Evolutionary conservation across 2,888 invertebrate genomes (phyloP).

Genomic region (Drosophila fulvimacula): DNA sequence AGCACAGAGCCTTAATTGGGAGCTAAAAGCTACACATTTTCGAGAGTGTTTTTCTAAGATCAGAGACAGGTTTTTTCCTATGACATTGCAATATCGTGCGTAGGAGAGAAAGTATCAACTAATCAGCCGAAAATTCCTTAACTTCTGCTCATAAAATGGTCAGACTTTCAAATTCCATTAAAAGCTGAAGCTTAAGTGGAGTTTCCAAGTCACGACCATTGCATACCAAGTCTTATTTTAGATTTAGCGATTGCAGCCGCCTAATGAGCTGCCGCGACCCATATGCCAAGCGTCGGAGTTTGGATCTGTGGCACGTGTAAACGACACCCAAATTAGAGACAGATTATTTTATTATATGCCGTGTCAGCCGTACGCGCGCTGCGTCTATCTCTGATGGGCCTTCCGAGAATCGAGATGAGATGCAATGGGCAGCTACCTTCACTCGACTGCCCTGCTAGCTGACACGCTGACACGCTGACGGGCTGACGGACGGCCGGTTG

Average conservation of each 20-base stretch:
- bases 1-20: background rate
- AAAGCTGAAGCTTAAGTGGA: conserved; percentile 10
- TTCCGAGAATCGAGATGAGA: conserved; percentile 59
- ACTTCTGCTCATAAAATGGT: conserved; percentile 28
- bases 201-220: conserved; percentile 4
- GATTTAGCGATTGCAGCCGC: conserved; percentile 54
- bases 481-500: conserved; percentile 1
- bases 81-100: background rate
- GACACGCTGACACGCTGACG: background rate
- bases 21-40: background rate
- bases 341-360: conserved; percentile 82
- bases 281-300: conserved; percentile 24
- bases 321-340: conserved; percentile 82
- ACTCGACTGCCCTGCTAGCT: background rate
- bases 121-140: conserved; percentile 23
- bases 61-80: background rate
- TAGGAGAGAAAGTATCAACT: conserved; percentile 33
- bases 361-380: conserved; percentile 33
- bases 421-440: conserved; percentile 9
- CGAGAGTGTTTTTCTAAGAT: background rate
- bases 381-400: conserved; percentile 48
- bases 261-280: conserved; percentile 42
- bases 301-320: conserved; percentile 73
- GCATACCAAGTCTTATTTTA: conserved; percentile 49
- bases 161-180: conserved; percentile 44